Percentiles rank a stretch among this genome's conserved stretches.
These are phyloP conservation scores for Grammomys dolichurus DNA, from an alignment of 2,113 vertebrate genomes.

Conservation along the genomic window DNA sequence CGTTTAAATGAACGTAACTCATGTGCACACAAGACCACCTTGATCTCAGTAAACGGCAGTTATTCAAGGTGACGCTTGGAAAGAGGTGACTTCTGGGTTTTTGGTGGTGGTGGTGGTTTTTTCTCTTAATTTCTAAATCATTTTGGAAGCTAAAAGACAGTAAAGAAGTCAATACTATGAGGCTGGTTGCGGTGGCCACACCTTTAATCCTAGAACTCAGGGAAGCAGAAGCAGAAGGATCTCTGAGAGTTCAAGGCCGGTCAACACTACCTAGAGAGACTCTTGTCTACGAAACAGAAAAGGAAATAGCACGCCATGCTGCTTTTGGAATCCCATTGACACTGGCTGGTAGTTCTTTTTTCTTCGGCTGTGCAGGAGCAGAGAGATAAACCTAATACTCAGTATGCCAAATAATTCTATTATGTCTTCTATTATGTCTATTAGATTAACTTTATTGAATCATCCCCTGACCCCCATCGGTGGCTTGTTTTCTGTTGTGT, in stretches of 20 bases:
- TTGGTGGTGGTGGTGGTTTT: neutral
- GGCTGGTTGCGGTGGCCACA: neutral
- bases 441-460: constrained; percentile 14
- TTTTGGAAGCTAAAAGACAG: constrained; percentile 44
- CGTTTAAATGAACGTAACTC: neutral
- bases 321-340: constrained; percentile 38
- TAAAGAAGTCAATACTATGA: neutral
- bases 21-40: neutral
- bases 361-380: neutral
- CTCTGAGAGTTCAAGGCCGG: neutral
- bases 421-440: neutral
- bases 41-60: too few species aligned
- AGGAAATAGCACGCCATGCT: neutral
- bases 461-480: neutral
- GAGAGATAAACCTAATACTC: constrained; percentile 20
- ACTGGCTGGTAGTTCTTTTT: neutral
- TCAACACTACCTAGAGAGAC: neutral
- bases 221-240: neutral
- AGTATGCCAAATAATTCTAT: neutral
- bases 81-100: neutral
- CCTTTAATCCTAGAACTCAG: neutral
- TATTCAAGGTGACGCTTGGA: neutral
- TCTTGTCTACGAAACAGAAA: neutral
- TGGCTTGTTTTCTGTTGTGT: constrained; percentile 18
- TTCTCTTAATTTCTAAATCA: neutral